phyloP scores from a whole-genome alignment of 2,888 invertebrate genomes.

The Leucozona laternaria region DNA sequence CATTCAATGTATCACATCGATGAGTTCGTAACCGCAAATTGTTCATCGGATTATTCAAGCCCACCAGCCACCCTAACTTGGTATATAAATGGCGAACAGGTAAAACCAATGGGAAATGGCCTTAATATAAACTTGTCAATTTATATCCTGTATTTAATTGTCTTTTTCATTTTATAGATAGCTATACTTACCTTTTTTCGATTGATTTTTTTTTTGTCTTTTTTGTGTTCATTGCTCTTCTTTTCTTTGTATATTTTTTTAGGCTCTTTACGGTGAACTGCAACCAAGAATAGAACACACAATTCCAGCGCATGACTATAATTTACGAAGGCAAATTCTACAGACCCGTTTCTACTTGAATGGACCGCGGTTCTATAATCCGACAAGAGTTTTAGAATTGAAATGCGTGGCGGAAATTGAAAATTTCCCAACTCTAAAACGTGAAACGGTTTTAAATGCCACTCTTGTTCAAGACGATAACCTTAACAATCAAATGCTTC shows the following conservation, averaged over 20 bases:
- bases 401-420: slow-evolving; percentile 84
- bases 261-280: slow-evolving; percentile 82
- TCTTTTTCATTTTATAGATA: slow-evolving; percentile 13
- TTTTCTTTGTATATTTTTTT: not conserved
- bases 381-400: slow-evolving; percentile 81
- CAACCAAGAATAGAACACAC: slow-evolving; percentile 82
- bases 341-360: slow-evolving; percentile 83
- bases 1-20: slow-evolving; percentile 82
- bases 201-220: not conserved
- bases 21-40: slow-evolving; percentile 83
- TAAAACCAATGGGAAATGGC: slow-evolving; percentile 73
- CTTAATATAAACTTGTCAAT: slow-evolving; percentile 47
- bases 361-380: slow-evolving; percentile 81
- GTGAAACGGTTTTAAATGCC: slow-evolving; percentile 81
- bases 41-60: slow-evolving; percentile 83
- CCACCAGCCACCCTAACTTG: slow-evolving; percentile 82
- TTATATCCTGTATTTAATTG: slow-evolving; percentile 49
- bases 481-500: slow-evolving; percentile 83
- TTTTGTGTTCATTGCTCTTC: slow-evolving; percentile 7
- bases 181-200: not conserved
- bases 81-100: slow-evolving; percentile 83
- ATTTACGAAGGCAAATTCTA: slow-evolving; percentile 81
- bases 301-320: slow-evolving; percentile 82
- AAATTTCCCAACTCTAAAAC: slow-evolving; percentile 81
- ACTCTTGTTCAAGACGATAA: slow-evolving; percentile 81